These are phyloP conservation scores for Troglohyphantes excavatus DNA, from an alignment of 2,888 invertebrate genomes.

Conservation along the genomic window DNA sequence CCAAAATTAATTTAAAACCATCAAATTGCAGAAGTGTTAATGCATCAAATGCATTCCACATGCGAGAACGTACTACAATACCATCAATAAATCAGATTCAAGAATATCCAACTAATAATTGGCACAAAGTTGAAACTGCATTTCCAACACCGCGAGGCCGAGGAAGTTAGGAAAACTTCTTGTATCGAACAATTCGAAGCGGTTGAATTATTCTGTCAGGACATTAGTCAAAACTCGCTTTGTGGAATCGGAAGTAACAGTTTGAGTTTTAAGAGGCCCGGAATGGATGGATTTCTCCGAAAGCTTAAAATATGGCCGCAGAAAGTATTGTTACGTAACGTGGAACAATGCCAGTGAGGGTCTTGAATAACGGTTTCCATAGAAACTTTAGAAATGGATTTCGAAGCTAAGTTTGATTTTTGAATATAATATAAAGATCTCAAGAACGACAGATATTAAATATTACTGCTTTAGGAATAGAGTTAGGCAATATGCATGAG, in stretches of 20 bases:
- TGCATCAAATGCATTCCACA: neutral
- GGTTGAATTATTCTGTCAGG: slow-evolving; percentile 45
- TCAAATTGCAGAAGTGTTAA: neutral
- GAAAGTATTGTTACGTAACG: slow-evolving; percentile 1
- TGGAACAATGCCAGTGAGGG: neutral
- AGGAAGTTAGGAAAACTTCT: slow-evolving; percentile 42
- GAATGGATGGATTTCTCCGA: slow-evolving; percentile 17
- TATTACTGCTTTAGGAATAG: too few species aligned
- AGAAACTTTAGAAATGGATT: too few species aligned
- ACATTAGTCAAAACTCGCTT: slow-evolving; percentile 46
- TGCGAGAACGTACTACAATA: neutral
- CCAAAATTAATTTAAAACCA: neutral
- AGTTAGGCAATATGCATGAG: too few species aligned
- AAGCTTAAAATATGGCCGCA: slow-evolving; percentile 13
- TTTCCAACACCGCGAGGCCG: slow-evolving; percentile 12
- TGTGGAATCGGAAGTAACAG: slow-evolving; percentile 29
- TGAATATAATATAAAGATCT: too few species aligned
- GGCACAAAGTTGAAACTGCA: slow-evolving; percentile 24
- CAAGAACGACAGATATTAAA: too few species aligned
- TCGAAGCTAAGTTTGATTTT: too few species aligned
- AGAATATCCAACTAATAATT: slow-evolving; percentile 46
- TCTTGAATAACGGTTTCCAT: neutral
- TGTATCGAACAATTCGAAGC: slow-evolving; percentile 44
- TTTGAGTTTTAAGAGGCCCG: slow-evolving; percentile 28
- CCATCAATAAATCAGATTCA: neutral